These are phyloP conservation scores for Fabriciana adippe DNA, from an alignment of 2,888 invertebrate genomes.

Conservation along the genomic window DNA sequence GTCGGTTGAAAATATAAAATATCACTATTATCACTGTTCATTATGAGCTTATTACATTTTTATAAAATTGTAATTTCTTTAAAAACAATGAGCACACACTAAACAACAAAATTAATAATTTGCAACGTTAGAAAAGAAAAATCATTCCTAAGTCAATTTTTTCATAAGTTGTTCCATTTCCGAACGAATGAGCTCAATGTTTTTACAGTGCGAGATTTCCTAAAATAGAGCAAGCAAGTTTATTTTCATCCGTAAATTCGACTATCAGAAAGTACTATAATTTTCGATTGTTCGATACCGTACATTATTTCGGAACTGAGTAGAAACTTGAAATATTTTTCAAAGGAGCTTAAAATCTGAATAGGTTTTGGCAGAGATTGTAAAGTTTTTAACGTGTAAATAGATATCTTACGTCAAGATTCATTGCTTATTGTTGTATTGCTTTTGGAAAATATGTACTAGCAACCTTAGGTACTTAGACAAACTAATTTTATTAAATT, in stretches of 20 bases:
- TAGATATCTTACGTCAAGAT: no score
- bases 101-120: no score
- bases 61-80: no score
- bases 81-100: no score
- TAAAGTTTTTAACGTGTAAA: background rate
- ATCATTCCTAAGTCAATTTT: no score
- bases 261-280: slow-evolving; percentile 11
- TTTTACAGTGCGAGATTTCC: slow-evolving; percentile 1
- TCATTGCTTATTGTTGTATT: background rate
- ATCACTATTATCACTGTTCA: no score
- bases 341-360: slow-evolving; percentile 8
- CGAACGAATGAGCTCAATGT: background rate
- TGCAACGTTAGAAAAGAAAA: no score
- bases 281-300: slow-evolving; percentile 12
- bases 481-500: no score
- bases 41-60: no score
- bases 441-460: no score
- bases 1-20: no score
- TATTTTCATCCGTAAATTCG: slow-evolving; percentile 12
- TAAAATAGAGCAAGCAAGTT: slow-evolving; percentile 14
- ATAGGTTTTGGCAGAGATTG: background rate
- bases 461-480: no score
- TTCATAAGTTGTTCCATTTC: background rate
- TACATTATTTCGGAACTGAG: slow-evolving; percentile 2
- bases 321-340: slow-evolving; percentile 1